Evolutionary conservation across 1,140 invertebrate species (phyloP).

Genomic region (Hyphantria cunea): DNA sequence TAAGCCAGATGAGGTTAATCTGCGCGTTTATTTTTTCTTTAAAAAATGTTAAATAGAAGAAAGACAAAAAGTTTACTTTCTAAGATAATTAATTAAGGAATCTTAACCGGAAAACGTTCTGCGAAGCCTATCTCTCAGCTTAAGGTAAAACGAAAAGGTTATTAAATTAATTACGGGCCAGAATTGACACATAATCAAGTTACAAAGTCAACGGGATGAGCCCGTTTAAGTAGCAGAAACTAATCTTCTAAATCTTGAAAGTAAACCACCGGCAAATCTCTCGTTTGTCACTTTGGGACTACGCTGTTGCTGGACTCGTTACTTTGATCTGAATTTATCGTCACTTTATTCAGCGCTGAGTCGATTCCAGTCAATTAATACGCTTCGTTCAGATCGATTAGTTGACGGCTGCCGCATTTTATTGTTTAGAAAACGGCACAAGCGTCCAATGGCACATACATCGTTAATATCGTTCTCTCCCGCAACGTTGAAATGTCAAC

Average conservation of each 20-base stretch:
- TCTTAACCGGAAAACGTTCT: no score
- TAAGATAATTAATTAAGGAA: no score
- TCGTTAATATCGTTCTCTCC: conserved; percentile 34
- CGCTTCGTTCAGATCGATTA: conserved; percentile 29
- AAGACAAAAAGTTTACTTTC: no score
- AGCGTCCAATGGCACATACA: conserved; percentile 24
- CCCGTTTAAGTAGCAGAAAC: conserved; percentile 29
- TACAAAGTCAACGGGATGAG: conserved; percentile 11
- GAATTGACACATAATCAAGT: conserved; percentile 13
- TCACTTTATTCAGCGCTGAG: conserved; percentile 50
- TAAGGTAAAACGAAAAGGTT: background rate
- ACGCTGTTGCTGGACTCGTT: conserved; percentile 43
- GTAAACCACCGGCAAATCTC: conserved; percentile 49
- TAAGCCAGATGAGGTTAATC: no score
- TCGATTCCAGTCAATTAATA: conserved; percentile 40
- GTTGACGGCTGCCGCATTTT: conserved; percentile 31
- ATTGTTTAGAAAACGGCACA: conserved; percentile 33
- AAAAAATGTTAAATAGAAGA: no score
- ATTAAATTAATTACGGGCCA: conserved; percentile 18
- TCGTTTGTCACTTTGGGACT: conserved; percentile 57
- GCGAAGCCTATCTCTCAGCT: background rate
- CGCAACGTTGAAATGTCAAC: conserved; percentile 36
- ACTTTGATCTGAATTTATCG: conserved; percentile 53
- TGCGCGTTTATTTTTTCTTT: no score
- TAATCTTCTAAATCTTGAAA: conserved; percentile 42